These are phyloP conservation scores for Gopherus evgoodei DNA, from an alignment of 2,113 vertebrate species.

Conservation along the genomic window DNA sequence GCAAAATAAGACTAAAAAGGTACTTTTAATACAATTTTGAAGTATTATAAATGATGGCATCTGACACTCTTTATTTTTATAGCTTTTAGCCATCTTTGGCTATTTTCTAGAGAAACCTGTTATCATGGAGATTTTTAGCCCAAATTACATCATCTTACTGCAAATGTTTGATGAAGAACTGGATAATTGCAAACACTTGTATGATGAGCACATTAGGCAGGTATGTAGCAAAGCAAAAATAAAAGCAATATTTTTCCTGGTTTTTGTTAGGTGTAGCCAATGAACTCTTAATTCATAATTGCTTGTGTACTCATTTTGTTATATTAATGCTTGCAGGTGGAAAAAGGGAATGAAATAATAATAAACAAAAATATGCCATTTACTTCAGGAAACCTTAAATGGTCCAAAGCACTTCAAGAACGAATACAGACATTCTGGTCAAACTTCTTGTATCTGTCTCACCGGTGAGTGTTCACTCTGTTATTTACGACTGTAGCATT, in stretches of 20 bases:
- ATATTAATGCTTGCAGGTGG: constrained; percentile 67
- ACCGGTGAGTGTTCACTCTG: constrained; percentile 72
- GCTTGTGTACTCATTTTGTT: background rate
- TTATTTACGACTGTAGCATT: background rate
- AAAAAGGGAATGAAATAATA: constrained; percentile 47
- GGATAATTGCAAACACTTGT: constrained; percentile 79
- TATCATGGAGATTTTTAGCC: constrained; percentile 83
- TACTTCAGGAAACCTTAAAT: constrained; percentile 82
- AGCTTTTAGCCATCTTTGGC: constrained; percentile 83
- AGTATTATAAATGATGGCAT: background rate
- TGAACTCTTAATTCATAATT: background rate
- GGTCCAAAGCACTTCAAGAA: constrained; percentile 81
- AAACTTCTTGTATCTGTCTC: constrained; percentile 73
- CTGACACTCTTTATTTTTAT: constrained; percentile 37
- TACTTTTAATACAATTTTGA: background rate
- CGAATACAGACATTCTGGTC: constrained; percentile 81
- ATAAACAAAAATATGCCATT: constrained; percentile 83
- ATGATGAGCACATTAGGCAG: constrained; percentile 77
- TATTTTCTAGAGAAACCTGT: constrained; percentile 83
- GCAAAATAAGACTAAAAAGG: background rate
- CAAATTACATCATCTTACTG: constrained; percentile 78
- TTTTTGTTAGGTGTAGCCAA: background rate
- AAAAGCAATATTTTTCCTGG: background rate
- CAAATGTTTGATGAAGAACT: constrained; percentile 81
- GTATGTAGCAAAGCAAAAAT: constrained; percentile 52